Base-by-base conservation (phyloP, 1,140 invertebrate genomes). In the Zeugodacus cucurbitae region DNA sequence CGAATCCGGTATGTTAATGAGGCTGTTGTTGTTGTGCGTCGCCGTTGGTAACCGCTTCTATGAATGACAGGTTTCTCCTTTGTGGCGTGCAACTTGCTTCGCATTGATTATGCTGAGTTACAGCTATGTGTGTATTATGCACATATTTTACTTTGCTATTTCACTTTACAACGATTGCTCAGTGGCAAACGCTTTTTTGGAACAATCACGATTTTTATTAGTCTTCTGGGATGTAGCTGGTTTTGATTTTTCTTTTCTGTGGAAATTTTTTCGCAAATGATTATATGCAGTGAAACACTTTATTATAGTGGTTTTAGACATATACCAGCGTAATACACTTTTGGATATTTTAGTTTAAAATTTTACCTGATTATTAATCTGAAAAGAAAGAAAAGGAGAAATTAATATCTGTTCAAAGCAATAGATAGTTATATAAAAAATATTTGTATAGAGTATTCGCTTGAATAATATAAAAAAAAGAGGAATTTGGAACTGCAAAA, bases 1-100 rank as follows among this genome's bases (percentile, higher is more conserved):
- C 48, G 48, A 74, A 74, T 74, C 67, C 67, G 67, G 67, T 74
- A 74, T 74, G 67, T 37, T 74, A 74, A 74, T 41, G 67, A 74
- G 67, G 5, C 67, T 67, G 67, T n/a, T 32, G 34, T 37, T 74
- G 37, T 74, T 34, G 34, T 74, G 67, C 67, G 32, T 32, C 4
- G n/a, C n/a, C n/a, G n/a, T n/a, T n/a, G n/a, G n/a, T n/a, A n/a
- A n/a, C n/a, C n/a, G n/a, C n/a, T n/a, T n/a, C n/a, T n/a, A n/a
- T n/a, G 32, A 37, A 7, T 41, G 67, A 74, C 67, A 74, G 67
- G 67, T 74, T 74, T 74, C 67, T 74, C 67, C 34, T 74, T 74
- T 11, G 4, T 32, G 2, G 67, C 34, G 67, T 74, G 67, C 22
- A 37, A 37, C 67, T 74, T n/a, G 67, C 41, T 41, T 41, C 34